These are phyloP conservation scores for Pheucticus melanocephalus DNA, from an alignment of 2,113 vertebrate species.

Conservation along the genomic window DNA sequence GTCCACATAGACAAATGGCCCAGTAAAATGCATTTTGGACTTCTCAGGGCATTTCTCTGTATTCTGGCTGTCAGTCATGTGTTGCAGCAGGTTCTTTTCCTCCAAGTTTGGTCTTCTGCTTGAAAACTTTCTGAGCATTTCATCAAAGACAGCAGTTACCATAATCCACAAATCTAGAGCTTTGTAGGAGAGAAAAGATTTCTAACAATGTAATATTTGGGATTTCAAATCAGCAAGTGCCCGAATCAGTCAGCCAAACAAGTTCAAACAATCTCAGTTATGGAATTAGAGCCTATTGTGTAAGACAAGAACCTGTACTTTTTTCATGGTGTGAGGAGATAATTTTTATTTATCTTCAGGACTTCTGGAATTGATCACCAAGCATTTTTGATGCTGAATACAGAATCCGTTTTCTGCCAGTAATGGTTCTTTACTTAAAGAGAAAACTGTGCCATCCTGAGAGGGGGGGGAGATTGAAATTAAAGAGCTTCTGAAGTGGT, in stretches of 20 bases:
- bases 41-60: neutral
- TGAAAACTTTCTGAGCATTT: neutral
- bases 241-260: neutral
- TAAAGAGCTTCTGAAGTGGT: neutral
- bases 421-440: neutral
- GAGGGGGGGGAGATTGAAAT: neutral
- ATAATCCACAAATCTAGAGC: neutral
- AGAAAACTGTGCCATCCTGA: neutral
- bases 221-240: neutral
- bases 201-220: neutral
- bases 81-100: neutral
- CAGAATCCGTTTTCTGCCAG: neutral
- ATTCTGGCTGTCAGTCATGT: neutral
- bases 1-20: neutral
- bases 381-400: neutral
- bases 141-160: neutral
- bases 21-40: neutral
- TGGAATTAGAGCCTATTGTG: neutral
- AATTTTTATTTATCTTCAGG: neutral
- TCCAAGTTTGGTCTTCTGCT: neutral
- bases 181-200: neutral
- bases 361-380: neutral
- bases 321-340: neutral
- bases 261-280: neutral
- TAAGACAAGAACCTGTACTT: neutral